Evolutionary conservation across 2,888 invertebrate genomes (phyloP).

Genomic region (Eupithecia pulchellata): DNA sequence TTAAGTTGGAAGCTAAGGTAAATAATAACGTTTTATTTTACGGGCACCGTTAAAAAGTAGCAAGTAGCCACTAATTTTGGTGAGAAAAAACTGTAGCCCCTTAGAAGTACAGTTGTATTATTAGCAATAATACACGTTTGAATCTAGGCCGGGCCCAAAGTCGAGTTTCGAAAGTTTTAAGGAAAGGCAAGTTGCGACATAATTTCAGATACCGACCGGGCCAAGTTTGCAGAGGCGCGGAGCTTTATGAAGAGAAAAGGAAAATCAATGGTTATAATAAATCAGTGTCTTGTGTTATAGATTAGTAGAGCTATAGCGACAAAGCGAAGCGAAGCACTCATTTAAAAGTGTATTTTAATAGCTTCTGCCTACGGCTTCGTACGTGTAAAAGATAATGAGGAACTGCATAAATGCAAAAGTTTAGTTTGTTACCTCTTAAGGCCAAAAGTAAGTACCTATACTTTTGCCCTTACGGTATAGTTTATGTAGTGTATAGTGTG

Average conservation of each 20-base stretch:
- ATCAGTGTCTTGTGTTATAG: slow-evolving; percentile 46
- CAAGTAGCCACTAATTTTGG: not conserved
- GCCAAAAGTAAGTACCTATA: too few species aligned
- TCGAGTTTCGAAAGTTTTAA: not conserved
- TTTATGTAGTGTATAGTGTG: too few species aligned
- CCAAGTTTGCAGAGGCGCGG: slow-evolving; percentile 51
- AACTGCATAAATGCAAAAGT: not conserved
- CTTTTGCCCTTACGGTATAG: too few species aligned
- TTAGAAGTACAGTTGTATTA: too few species aligned
- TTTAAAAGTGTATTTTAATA: not conserved
- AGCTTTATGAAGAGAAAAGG: slow-evolving; percentile 58
- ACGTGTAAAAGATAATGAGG: not conserved
- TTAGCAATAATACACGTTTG: not conserved
- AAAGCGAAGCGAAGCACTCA: not conserved
- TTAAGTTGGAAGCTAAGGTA: not conserved
- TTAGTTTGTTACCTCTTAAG: not conserved
- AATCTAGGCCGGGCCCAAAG: not conserved
- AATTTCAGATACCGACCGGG: slow-evolving; percentile 59
- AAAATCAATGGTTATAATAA: slow-evolving; percentile 75
- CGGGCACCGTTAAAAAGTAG: not conserved
- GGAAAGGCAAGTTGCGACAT: slow-evolving; percentile 70
- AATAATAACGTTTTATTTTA: not conserved
- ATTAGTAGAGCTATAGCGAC: not conserved
- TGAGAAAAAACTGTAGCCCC: not conserved
- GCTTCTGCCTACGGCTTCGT: not conserved